These are phyloP conservation scores for Lamellibrachia columna DNA, from an alignment of 2,888 invertebrate genomes.

Conservation along the genomic window DNA sequence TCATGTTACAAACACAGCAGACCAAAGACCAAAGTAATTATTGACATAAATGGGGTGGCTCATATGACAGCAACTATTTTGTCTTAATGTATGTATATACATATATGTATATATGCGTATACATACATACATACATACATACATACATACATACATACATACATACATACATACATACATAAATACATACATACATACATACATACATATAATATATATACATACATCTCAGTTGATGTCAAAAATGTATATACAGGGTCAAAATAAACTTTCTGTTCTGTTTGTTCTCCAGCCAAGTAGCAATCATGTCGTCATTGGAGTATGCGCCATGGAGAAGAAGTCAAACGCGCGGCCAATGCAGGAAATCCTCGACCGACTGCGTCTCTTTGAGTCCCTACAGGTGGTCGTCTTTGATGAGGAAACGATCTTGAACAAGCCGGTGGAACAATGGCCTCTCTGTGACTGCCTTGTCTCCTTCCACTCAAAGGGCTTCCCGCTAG, in stretches of 20 bases:
- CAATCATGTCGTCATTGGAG: constrained; percentile 82
- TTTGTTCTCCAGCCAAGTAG: neutral
- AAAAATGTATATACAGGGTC: neutral
- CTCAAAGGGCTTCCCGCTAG: constrained; percentile 97
- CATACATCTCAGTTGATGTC: neutral
- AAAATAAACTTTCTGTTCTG: neutral
- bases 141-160: constrained; percentile 18
- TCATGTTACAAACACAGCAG: too few species aligned
- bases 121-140: constrained; percentile 19
- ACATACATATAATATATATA: neutral
- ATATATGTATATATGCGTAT: neutral
- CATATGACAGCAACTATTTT: too few species aligned
- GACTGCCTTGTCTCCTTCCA: constrained; percentile 98
- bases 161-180: neutral
- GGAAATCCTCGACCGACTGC: constrained; percentile 93
- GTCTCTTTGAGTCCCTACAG: constrained; percentile 95
- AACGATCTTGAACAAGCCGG: constrained; percentile 87
- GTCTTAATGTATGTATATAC: too few species aligned
- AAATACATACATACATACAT: neutral
- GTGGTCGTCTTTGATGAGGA: constrained; percentile 66
- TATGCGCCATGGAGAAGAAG: constrained; percentile 99
- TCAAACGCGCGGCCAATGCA: constrained; percentile 99
- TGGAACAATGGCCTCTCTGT: constrained; percentile 97
- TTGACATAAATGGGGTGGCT: too few species aligned
- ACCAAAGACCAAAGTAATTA: too few species aligned